phyloP scores from a whole-genome alignment of 2,797 vertebrate genomes.

The Taeniopygia guttata region DNA sequence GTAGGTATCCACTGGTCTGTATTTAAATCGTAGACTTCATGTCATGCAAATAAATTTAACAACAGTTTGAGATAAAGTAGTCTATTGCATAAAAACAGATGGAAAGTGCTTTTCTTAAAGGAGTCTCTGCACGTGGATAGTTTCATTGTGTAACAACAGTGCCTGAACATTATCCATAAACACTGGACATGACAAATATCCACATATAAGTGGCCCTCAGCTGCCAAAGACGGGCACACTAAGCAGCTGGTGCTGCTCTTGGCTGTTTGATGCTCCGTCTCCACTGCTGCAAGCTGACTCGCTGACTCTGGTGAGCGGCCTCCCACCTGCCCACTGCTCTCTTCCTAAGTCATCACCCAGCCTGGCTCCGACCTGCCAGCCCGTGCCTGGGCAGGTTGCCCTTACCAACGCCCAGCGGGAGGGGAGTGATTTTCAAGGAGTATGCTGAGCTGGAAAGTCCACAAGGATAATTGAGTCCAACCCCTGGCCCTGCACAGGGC shows the following conservation, averaged over 20 bases:
- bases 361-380: accelerated
- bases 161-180: neutral
- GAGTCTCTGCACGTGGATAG: neutral
- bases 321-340: neutral
- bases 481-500: neutral
- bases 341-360: accelerated
- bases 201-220: accelerated
- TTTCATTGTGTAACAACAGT: neutral
- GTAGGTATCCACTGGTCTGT: neutral
- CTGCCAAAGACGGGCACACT: accelerated
- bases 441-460: neutral
- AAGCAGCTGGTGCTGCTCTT: neutral
- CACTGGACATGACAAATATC: neutral
- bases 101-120: neutral
- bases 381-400: neutral
- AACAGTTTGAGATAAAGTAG: neutral
- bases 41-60: neutral
- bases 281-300: neutral
- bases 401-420: neutral
- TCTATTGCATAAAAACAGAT: neutral
- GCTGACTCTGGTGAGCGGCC: neutral
- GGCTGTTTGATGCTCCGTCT: accelerated
- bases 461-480: accelerated
- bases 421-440: neutral
- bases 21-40: neutral